phyloP scores from a whole-genome alignment of 2,113 vertebrate genomes.

The Rhea pennata region DNA sequence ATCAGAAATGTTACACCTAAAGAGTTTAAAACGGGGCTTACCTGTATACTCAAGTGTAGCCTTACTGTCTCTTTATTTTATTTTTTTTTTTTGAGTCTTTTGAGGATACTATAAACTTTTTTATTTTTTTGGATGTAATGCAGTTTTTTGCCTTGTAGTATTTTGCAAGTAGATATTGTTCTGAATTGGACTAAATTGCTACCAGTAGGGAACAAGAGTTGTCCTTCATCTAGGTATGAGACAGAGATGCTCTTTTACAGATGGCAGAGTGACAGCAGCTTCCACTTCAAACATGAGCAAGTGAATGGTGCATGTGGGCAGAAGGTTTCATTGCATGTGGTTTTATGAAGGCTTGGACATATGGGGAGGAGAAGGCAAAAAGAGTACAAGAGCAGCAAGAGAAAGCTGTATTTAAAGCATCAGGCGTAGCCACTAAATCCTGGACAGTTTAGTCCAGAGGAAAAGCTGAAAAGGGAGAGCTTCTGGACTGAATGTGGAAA shows the following conservation, averaged over 20 bases:
- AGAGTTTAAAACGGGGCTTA: neutral
- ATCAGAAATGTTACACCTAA: neutral
- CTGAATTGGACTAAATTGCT: neutral
- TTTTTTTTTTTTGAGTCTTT: neutral
- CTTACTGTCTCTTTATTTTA: neutral
- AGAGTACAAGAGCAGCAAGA: neutral
- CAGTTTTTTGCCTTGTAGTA: neutral
- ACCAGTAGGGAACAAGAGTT: neutral
- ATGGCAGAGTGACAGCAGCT: constrained; percentile 42
- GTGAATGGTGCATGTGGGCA: constrained; percentile 7
- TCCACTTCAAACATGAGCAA: constrained; percentile 33
- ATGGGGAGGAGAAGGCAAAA: neutral
- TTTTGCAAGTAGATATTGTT: neutral
- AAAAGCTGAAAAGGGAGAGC: neutral
- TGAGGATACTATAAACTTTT: neutral
- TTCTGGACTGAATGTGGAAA: neutral
- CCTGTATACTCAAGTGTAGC: rapidly evolving
- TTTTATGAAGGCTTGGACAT: neutral
- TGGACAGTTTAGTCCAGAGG: neutral
- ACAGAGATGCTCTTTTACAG: constrained; percentile 20
- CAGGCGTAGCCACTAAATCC: neutral
- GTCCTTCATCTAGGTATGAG: neutral
- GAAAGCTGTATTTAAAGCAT: neutral
- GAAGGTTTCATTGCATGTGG: neutral
- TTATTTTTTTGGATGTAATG: neutral